A percentile compares a stretch with the other conserved stretches of the same genome.
Conservation (phyloP, 2,888 invertebrate genomes). For the Lasioglossum vierecki region DNA sequence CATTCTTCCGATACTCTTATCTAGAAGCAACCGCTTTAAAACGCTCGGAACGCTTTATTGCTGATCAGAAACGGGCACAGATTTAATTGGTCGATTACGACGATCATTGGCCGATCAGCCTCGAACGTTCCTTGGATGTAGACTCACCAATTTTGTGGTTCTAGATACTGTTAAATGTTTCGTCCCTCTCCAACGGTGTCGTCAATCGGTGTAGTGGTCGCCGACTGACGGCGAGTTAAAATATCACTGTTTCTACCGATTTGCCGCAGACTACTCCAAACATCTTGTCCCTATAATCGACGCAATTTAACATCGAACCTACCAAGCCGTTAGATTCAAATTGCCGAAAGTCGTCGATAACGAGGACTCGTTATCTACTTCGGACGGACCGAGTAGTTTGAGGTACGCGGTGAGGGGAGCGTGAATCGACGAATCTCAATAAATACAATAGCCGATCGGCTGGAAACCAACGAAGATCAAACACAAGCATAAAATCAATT, state of each 20-base stretch:
- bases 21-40: conserved; percentile 2
- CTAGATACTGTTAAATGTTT: neutral
- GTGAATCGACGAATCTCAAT: too few species aligned
- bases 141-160: neutral
- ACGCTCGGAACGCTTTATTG: conserved; percentile 4
- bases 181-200: neutral
- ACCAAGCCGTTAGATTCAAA: too few species aligned
- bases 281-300: neutral
- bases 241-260: neutral
- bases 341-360: too few species aligned
- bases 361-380: too few species aligned
- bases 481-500: too few species aligned
- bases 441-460: too few species aligned
- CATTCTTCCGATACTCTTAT: conserved; percentile 6
- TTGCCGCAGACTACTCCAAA: neutral
- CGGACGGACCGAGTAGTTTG: too few species aligned
- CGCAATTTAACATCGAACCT: neutral
- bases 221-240: neutral
- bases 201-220: neutral
- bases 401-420: too few species aligned
- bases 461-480: too few species aligned
- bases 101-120: neutral
- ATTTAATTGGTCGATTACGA: conserved; percentile 1
- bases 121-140: neutral
- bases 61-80: neutral